Base-by-base conservation (phyloP, 2,113 vertebrate genomes). In the Corydoras sp. region DNA sequence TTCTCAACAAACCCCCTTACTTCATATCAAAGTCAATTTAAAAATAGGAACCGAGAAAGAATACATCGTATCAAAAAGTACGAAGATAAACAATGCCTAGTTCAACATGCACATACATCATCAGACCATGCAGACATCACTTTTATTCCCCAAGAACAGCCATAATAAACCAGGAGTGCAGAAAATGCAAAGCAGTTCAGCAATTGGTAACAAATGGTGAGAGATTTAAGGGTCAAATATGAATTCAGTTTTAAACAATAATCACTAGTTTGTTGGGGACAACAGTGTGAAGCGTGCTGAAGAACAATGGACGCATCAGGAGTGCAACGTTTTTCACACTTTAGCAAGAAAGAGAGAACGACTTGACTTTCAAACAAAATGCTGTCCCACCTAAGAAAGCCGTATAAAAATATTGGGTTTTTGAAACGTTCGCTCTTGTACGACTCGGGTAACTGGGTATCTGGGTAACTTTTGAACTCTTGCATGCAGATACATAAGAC, bases 61-160 rank as follows among this genome's bases (percentile, higher is more conserved):
- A 88, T 90, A 93, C 89, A 89, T 91, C 74, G 92, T 96, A 95
- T 96, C 91, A 95, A 97, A 95, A 94, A 91, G 91, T 95, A 95
- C 87, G 86, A 94, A 92, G 91, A 90, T 90, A 89, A 90, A 91
- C 89, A 80, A 77, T 81, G 76, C 70, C 88, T 71, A 70, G 83
- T 86, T 86, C 86, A 86, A 89, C 95, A 97, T 97, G 95, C 95
- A 94, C 91, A 91, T 91, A 92, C 85, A 87, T 84, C 87, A 86
- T 92, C 85, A 88, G 86, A 91, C 94, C 96, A 96, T 96, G 96
- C 94, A 95, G 90, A 93, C 90, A 82, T 90, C 89, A 91, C 86
- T 89, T 82, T 85, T 81, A 87, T 82, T 85, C 80, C 86, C 87
- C 85, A 87, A 88, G 85, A 88, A 92, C 88, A 89, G 91, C 88